phyloP scores from a whole-genome alignment of 2,888 invertebrate species.

The Schizotus pectinicornis region DNA sequence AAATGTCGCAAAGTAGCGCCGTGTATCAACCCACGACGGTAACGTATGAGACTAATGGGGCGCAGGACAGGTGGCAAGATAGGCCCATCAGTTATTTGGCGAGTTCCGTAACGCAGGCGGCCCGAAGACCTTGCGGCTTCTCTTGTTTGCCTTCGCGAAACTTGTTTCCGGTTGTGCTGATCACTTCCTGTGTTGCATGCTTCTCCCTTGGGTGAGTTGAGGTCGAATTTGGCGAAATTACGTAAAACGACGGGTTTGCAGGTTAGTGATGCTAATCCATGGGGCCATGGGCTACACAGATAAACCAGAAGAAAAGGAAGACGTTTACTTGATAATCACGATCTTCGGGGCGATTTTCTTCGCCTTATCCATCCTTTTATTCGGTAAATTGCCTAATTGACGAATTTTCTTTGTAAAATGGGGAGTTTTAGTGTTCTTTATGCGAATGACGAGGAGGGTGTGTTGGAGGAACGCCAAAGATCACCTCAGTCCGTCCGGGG shows the following conservation, averaged over 20 bases:
- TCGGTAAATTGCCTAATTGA: slow-evolving; percentile 58
- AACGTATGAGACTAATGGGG: slow-evolving; percentile 67
- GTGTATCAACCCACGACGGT: slow-evolving; percentile 82
- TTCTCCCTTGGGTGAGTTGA: slow-evolving; percentile 50
- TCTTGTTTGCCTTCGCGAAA: slow-evolving; percentile 53
- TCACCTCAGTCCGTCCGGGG: slow-evolving; percentile 62
- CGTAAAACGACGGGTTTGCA: slow-evolving; percentile 48
- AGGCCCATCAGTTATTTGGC: slow-evolving; percentile 57
- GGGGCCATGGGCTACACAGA: slow-evolving; percentile 67
- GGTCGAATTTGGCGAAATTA: not conserved
- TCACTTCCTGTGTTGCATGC: slow-evolving; percentile 52
- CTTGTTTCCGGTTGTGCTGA: slow-evolving; percentile 50
- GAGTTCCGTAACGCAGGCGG: slow-evolving; percentile 61
- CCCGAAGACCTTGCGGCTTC: slow-evolving; percentile 65
- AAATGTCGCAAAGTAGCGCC: slow-evolving; percentile 72
- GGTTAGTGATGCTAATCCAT: slow-evolving; percentile 68
- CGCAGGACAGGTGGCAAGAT: slow-evolving; percentile 53
- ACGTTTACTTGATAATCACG: slow-evolving; percentile 60
- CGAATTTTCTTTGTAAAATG: not conserved
- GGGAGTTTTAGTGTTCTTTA: slow-evolving; percentile 52
- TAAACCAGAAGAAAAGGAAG: slow-evolving; percentile 52
- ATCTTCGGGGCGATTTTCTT: slow-evolving; percentile 69
- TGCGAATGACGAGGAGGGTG: slow-evolving; percentile 51
- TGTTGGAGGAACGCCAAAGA: slow-evolving; percentile 56
- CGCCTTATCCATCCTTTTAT: slow-evolving; percentile 65